Conservation (phyloP, 2,888 invertebrate genomes). For the Maniola hyperantus region DNA sequence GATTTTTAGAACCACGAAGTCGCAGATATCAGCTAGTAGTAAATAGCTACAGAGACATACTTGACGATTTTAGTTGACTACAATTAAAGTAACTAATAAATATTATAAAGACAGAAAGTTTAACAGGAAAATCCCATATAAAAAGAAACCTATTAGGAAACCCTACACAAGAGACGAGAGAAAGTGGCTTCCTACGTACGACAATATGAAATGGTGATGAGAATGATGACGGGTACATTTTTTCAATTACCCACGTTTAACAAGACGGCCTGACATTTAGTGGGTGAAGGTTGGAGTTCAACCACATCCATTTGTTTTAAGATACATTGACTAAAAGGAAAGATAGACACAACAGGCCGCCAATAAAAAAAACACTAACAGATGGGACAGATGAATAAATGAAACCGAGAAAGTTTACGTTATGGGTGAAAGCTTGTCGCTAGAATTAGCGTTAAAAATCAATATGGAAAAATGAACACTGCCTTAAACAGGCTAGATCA, state of each 20-base stretch:
- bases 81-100: not conserved
- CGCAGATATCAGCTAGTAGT: too few relatives aligned
- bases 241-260: constrained; percentile 59
- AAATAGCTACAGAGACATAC: too few relatives aligned
- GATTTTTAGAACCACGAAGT: too few relatives aligned
- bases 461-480: too few relatives aligned
- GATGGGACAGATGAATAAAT: not conserved
- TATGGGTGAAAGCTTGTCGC: not conserved
- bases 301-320: constrained; percentile 27
- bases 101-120: not conserved
- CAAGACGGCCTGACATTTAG: constrained; percentile 57
- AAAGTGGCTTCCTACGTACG: constrained; percentile 35
- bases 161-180: constrained; percentile 21
- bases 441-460: not conserved
- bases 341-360: not conserved
- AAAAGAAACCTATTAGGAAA: not conserved
- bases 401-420: not conserved
- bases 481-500: too few relatives aligned
- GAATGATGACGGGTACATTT: constrained; percentile 47
- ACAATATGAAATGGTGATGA: constrained; percentile 34
- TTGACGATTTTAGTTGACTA: too few relatives aligned
- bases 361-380: not conserved
- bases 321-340: constrained; percentile 1
- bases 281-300: constrained; percentile 46
- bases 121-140: not conserved